These are phyloP conservation scores for Hyles vespertilio DNA, from an alignment of 1,140 invertebrate genomes.

Conservation along the genomic window DNA sequence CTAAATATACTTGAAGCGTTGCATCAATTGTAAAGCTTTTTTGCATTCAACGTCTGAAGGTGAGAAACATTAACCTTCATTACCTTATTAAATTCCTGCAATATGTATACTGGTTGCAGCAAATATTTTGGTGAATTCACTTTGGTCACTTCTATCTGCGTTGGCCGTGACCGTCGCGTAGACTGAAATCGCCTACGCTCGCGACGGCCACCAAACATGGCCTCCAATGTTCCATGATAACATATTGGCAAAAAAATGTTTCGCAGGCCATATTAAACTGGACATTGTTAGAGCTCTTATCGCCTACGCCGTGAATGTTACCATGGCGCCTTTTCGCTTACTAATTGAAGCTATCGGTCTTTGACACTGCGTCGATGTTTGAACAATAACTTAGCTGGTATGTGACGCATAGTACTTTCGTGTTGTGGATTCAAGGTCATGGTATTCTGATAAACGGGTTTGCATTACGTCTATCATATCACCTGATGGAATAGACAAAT, in stretches of 20 bases:
- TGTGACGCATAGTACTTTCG: conserved; percentile 8
- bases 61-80: no score
- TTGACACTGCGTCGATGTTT: conserved; percentile 53
- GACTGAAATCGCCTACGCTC: conserved; percentile 50
- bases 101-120: background rate
- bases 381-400: conserved; percentile 36
- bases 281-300: conserved; percentile 33
- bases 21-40: no score
- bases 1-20: no score
- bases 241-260: conserved; percentile 17
- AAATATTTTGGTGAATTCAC: conserved; percentile 25
- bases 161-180: conserved; percentile 43
- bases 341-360: conserved; percentile 69
- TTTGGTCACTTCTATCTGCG: conserved; percentile 41
- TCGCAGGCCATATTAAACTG: conserved; percentile 28
- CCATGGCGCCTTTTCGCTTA: conserved; percentile 57
- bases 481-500: no score
- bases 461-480: no score
- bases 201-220: conserved; percentile 30
- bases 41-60: no score
- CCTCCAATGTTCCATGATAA: conserved; percentile 24
- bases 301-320: conserved; percentile 45
- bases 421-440: conserved; percentile 4
- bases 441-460: background rate
- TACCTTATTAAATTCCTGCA: background rate